Evolutionary conservation across 2,888 invertebrate species (phyloP).

Genomic region (Parnassius smintheus): DNA sequence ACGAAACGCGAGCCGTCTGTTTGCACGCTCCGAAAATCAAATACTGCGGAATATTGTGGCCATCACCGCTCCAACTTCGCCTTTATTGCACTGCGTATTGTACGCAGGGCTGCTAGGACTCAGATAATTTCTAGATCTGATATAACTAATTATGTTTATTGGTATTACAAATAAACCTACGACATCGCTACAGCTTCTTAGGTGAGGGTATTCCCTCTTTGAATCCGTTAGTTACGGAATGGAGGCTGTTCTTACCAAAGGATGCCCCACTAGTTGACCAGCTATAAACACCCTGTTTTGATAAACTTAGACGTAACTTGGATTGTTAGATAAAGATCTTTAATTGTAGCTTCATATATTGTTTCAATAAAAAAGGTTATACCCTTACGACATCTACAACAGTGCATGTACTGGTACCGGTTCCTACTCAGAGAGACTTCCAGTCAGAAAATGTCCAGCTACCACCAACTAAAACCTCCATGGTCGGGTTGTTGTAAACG

Average conservation of each 20-base stretch:
- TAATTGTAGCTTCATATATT: no score
- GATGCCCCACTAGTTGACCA: neutral
- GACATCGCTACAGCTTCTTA: neutral
- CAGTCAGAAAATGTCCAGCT: no score
- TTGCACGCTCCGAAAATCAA: slow-evolving; percentile 65
- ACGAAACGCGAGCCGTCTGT: slow-evolving; percentile 77
- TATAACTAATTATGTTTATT: neutral
- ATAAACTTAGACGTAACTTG: no score
- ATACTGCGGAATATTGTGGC: slow-evolving; percentile 55
- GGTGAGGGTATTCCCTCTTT: neutral
- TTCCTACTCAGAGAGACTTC: no score
- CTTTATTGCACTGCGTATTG: slow-evolving; percentile 54
- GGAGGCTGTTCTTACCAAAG: neutral
- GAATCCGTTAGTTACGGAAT: neutral
- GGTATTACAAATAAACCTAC: neutral
- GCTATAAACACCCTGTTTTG: no score
- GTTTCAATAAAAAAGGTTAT: no score
- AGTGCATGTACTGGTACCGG: no score
- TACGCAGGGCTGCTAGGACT: slow-evolving; percentile 10
- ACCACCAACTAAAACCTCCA: no score
- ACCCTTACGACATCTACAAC: no score
- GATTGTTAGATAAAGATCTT: no score
- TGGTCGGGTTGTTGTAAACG: no score
- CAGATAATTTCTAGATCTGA: neutral
- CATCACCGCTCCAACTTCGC: slow-evolving; percentile 41